These are phyloP conservation scores for Jacana jacana DNA, from an alignment of 2,113 vertebrate species.

Conservation along the genomic window DNA sequence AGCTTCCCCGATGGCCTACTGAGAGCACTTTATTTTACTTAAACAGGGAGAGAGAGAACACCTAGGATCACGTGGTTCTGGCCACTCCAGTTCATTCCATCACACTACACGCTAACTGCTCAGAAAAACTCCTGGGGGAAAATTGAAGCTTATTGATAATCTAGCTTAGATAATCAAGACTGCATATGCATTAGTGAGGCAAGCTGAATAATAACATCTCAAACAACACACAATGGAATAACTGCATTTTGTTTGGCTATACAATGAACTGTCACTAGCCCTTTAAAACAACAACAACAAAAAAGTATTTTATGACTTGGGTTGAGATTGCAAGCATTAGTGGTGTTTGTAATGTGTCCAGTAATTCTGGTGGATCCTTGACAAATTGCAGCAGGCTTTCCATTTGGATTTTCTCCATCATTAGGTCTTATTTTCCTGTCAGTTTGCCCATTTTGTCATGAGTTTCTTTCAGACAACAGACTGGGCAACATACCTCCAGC, in stretches of 20 bases:
- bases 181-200: background rate
- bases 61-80: background rate
- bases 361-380: background rate
- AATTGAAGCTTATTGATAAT: background rate
- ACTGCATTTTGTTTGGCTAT: background rate
- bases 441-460: constrained; percentile 49
- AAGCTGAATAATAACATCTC: background rate
- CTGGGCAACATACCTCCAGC: constrained; percentile 27
- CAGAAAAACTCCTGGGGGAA: background rate
- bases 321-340: background rate
- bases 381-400: constrained; percentile 31
- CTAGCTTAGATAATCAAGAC: background rate
- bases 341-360: background rate
- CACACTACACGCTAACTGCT: background rate
- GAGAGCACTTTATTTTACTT: constrained; percentile 16
- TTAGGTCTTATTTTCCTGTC: constrained; percentile 62
- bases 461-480: constrained; percentile 39
- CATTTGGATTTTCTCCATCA: constrained; percentile 38
- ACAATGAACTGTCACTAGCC: background rate
- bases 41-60: background rate
- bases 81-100: background rate
- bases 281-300: background rate
- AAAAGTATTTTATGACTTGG: background rate
- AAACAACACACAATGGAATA: background rate
- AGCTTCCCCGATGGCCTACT: background rate